These are phyloP conservation scores for Cichlasoma orientale DNA, from an alignment of 2,797 vertebrate genomes.

Conservation along the genomic window DNA sequence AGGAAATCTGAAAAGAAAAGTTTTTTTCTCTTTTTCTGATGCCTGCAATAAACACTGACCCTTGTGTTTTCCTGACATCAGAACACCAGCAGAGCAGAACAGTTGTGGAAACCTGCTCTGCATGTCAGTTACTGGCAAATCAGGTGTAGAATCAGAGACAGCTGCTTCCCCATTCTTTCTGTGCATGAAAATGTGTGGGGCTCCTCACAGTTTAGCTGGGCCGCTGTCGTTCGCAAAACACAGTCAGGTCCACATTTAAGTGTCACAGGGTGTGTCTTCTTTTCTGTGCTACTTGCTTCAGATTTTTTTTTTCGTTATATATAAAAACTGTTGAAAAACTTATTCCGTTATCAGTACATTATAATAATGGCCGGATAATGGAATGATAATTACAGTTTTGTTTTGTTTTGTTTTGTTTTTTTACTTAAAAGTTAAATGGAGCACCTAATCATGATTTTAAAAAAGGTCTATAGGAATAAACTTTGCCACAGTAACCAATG, in stretches of 20 bases:
- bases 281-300: background rate
- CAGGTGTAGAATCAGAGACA: constrained; percentile 62
- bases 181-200: constrained; percentile 25
- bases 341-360: background rate
- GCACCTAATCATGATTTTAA: background rate
- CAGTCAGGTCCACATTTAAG: background rate
- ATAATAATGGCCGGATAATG: background rate
- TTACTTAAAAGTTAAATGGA: background rate
- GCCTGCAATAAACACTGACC: constrained; percentile 58
- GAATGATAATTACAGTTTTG: background rate
- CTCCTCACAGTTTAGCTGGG: constrained; percentile 24
- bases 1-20: constrained; percentile 24
- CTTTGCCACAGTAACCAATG: background rate
- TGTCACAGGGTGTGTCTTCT: background rate
- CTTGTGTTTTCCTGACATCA: constrained; percentile 59
- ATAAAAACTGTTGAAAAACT: background rate
- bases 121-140: constrained; percentile 64
- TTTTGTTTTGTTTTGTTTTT: no score
- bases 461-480: background rate
- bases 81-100: constrained; percentile 60
- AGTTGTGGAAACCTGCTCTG: constrained; percentile 47
- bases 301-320: background rate
- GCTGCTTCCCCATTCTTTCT: constrained; percentile 45
- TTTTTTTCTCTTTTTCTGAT: constrained; percentile 19
- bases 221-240: background rate